Evolutionary conservation across 2,113 vertebrate genomes (phyloP), one percentile per base, ranked within the genome.

Genomic region (Neodontobutis hainanensis): DNA sequence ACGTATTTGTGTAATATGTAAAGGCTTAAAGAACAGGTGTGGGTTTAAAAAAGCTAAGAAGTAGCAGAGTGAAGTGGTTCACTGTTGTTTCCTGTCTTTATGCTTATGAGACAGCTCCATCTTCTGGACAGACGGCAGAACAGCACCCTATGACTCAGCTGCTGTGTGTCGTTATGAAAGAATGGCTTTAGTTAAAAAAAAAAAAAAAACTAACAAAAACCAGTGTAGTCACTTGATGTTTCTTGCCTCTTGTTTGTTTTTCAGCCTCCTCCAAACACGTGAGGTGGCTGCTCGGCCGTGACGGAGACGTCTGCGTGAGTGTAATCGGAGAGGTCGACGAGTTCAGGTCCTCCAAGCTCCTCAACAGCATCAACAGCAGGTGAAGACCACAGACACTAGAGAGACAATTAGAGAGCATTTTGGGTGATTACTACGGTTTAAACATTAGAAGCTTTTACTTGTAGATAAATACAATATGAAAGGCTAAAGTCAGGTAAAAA

Each of bases 301-400:
- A 94, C 5, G 93, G 93, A 8, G 92, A 93, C 1, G 90, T 94
- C 56, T 85, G 88, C 10, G 91, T 92, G 64, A 73, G 53, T 1
- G 59, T 93, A 42, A 92, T 94, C 1, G 90, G 91, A 36, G 91
- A 93, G 61, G 42, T 78, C 15, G 90, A 91, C 0, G 90, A 90
- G 35, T 73, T 91, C 65, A 83, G 65, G 67, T 89, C 92, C 19
- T 84, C 86, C 44, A 88, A 88, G 70, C 74, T 90, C 12, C 87
- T 92, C 6, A 72, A 89, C 58, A 85, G 77, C 56, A 70, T 85
- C 55, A 80, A 81, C 73, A 68, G 75, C 67, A 82, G 86, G 81
- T 91, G 78, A 6, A 61, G 6, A 15, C 42, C 11, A 15, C 38
- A 44, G 7, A 27, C 4, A n/a, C 32, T 52, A 3, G n/a, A 4